Evolutionary conservation across 2,888 invertebrate species (phyloP), one percentile per base, ranked within the genome.

Genomic region (Drosophila birchii): DNA sequence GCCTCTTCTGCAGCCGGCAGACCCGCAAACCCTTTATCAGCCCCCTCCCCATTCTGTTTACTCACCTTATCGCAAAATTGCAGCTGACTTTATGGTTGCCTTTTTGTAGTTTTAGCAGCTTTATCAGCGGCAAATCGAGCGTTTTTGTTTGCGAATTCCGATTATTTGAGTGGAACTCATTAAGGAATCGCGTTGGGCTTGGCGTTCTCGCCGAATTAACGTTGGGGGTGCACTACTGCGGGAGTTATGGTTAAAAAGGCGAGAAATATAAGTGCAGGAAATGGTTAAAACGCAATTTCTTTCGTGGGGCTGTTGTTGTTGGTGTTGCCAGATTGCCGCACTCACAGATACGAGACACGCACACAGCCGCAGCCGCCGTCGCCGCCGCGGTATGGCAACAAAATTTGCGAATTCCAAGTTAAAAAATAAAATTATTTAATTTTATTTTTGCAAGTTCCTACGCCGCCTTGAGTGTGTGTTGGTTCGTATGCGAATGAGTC

Each of bases 1-100:
- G 44, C 36, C 47, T 51, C 61, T 39, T 59, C 4, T 18, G 39
- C 51, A 41, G 34, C 69, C 71, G 60, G 69, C 69, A 55, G 59
- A 62, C 32, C 26, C 55, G 29, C 7, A 18, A 49, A 36, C 29
- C 47, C 47, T 29, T 32, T 47, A 47, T 29, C 47, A 47, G 6
- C 7, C 23, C 38, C 43, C 16, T 14, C 5, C 29, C 23, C 20
- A 6, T 34, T 16, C 54, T 74, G 45, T 45, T 58, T 60, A 84
- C 87, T 87, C 58, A 87, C 84, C 87, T 86, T 86, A 84, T 84
- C 84, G 84, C 78, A 77, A 63, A 80, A 86, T 34, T 84, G 84
- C 84, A 84, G 86, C 86, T 84, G 86, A 84, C 83, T 74, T 29
- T 43, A 41, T 41, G 76, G 78, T 60, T 34, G 70, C 68, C 66